These are phyloP conservation scores for Polymixis flavicincta DNA, from an alignment of 2,888 invertebrate species.

Conservation along the genomic window DNA sequence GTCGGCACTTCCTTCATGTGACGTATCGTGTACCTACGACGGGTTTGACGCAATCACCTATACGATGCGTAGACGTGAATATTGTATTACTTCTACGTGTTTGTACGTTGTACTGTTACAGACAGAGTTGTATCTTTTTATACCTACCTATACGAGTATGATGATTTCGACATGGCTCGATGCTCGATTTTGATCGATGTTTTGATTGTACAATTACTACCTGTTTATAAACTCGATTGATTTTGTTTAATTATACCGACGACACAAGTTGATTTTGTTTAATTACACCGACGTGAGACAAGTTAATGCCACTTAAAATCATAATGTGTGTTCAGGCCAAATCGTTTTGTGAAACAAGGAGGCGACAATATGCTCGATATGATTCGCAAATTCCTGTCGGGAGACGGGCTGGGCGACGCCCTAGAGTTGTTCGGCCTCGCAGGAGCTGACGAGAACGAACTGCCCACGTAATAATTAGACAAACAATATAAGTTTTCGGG, in stretches of 20 bases:
- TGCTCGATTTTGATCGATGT: conserved; percentile 14
- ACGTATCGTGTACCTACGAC: conserved; percentile 44
- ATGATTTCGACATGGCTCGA: conserved; percentile 18
- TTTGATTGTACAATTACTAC: conserved; percentile 12
- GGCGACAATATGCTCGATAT: conserved; percentile 76
- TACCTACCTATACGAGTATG: conserved; percentile 12
- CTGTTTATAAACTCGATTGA: conserved; percentile 17
- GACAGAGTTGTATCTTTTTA: too few species aligned
- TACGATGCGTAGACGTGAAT: conserved; percentile 1
- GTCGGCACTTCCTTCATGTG: conserved; percentile 41
- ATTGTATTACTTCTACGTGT: conserved; percentile 25
- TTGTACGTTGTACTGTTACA: neutral
- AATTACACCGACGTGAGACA: neutral
- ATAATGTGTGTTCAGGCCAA: conserved; percentile 82
- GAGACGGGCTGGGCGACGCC: conserved; percentile 82
- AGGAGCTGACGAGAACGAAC: conserved; percentile 75
- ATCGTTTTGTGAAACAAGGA: conserved; percentile 77
- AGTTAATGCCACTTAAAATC: conserved; percentile 45
- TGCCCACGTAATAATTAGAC: conserved; percentile 80
- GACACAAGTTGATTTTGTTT: conserved; percentile 36
- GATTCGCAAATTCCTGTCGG: conserved; percentile 86
- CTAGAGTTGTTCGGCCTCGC: conserved; percentile 82
- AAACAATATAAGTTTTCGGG: conserved; percentile 69
- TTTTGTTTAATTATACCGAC: conserved; percentile 27
- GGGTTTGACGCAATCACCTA: conserved; percentile 34